Evolutionary conservation across 2,888 invertebrate genomes (phyloP).

Genomic region (Caenorhabditis becei): DNA sequence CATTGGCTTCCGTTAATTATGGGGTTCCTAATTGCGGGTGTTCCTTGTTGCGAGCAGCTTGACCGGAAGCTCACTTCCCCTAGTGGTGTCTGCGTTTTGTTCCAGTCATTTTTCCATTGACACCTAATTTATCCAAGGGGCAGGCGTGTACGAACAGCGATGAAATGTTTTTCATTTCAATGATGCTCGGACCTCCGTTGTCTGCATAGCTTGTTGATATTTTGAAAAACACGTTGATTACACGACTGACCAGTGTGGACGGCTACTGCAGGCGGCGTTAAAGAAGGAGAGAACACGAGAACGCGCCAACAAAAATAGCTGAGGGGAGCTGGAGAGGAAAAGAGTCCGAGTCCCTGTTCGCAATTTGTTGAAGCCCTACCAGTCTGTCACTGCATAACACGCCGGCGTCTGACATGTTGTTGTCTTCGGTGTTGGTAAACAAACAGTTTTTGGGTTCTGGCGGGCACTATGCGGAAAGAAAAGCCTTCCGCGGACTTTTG

Average conservation of each 20-base stretch:
- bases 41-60: too few species aligned
- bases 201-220: constrained; percentile 1
- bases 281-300: background rate
- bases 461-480: constrained; percentile 22
- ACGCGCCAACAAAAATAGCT: background rate
- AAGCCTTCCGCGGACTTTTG: constrained; percentile 28
- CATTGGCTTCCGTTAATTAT: too few species aligned
- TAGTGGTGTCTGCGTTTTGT: background rate
- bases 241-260: constrained; percentile 20
- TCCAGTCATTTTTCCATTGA: background rate
- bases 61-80: too few species aligned
- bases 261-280: background rate
- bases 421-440: constrained; percentile 30
- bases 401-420: constrained; percentile 22
- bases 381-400: constrained; percentile 12
- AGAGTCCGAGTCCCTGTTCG: background rate
- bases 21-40: too few species aligned
- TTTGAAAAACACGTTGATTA: constrained; percentile 19
- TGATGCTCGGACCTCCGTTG: background rate
- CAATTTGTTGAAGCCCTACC: constrained; percentile 2
- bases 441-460: constrained; percentile 35
- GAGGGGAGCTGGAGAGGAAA: background rate
- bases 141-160: background rate
- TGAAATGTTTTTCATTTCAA: constrained; percentile 1
- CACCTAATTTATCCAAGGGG: too few species aligned